Evolutionary conservation across 2,113 vertebrate genomes (phyloP).

Genomic region (Labeo rohita): DNA sequence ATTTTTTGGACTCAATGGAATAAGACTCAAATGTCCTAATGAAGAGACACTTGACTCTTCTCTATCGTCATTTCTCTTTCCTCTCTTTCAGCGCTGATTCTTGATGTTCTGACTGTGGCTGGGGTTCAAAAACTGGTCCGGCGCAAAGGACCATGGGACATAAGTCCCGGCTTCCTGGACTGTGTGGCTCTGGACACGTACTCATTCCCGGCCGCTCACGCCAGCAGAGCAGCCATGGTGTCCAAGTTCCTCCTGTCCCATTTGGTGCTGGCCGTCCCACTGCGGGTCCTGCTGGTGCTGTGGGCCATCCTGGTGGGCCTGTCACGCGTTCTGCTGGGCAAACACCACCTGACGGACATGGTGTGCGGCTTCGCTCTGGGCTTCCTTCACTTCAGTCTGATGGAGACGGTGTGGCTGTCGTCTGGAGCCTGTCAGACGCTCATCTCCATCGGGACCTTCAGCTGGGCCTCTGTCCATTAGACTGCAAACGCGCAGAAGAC

Average conservation of each 20-base stretch:
- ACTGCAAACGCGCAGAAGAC: not conserved
- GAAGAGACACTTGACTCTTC: not conserved
- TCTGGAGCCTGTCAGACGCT: conserved; percentile 92
- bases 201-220: conserved; percentile 90
- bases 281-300: conserved; percentile 89
- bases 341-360: conserved; percentile 92
- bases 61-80: not conserved
- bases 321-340: conserved; percentile 90
- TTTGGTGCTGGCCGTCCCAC: conserved; percentile 91
- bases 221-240: conserved; percentile 92
- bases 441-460: conserved; percentile 86
- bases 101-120: conserved; percentile 90
- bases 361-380: conserved; percentile 89
- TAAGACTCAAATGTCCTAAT: not conserved
- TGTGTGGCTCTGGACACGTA: conserved; percentile 91
- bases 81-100: conserved; percentile 80
- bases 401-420: conserved; percentile 94
- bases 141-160: conserved; percentile 87
- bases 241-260: conserved; percentile 96
- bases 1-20: too few relatives aligned
- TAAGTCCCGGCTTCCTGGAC: conserved; percentile 87
- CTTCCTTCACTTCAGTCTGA: conserved; percentile 89
- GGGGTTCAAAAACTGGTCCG: conserved; percentile 91
- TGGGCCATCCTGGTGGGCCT: conserved; percentile 92
- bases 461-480: conserved; percentile 75